Evolutionary conservation across 2,113 vertebrate genomes (phyloP).

Genomic region (Indri indri): DNA sequence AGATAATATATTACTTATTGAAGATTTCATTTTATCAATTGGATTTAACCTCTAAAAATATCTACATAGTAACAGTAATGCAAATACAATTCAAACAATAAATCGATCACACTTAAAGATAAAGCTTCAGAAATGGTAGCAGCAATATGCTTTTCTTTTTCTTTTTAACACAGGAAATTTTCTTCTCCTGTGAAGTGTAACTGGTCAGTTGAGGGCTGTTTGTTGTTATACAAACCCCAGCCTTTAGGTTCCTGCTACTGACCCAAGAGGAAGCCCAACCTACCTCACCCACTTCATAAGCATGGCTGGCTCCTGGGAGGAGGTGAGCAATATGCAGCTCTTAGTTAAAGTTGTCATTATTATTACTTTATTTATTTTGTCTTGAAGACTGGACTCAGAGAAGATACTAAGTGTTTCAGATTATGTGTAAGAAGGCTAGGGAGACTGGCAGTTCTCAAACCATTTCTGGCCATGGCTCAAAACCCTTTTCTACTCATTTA

Average conservation of each 20-base stretch:
- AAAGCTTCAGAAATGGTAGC: not conserved
- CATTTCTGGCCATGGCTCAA: not conserved
- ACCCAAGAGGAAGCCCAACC: not conserved
- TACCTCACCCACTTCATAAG: too few relatives aligned
- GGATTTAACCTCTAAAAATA: not conserved
- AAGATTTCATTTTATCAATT: not conserved
- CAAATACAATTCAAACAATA: not conserved
- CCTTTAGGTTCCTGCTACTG: not conserved
- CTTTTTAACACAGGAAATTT: not conserved
- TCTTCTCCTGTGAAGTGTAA: not conserved
- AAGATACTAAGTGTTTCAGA: not conserved
- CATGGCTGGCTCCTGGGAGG: too few relatives aligned
- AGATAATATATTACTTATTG: not conserved
- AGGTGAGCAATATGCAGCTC: fast-evolving
- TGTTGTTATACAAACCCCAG: not conserved
- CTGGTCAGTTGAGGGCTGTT: not conserved
- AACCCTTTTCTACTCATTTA: too few relatives aligned
- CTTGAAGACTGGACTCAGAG: not conserved
- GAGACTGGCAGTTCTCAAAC: not conserved
- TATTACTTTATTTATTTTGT: not conserved
- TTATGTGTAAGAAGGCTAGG: fast-evolving
- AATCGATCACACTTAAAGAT: not conserved
- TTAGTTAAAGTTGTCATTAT: not conserved
- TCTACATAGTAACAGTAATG: not conserved
- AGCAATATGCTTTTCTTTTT: too few relatives aligned